Conservation (phyloP, 2,797 vertebrate genomes). For the Podarcis lilfordi region DNA sequence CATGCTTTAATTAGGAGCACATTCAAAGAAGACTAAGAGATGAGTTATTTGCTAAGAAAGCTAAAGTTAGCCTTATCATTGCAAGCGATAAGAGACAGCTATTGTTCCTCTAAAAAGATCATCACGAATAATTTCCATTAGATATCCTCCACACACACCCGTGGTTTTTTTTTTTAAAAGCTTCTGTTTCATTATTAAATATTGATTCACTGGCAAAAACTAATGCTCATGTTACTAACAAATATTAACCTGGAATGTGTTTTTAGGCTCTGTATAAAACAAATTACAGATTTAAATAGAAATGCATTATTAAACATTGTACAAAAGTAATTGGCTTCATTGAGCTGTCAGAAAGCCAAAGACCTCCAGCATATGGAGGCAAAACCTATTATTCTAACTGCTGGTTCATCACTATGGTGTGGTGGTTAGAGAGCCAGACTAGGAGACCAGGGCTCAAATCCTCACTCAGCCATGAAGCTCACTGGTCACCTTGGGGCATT, state of each 20-base stretch:
- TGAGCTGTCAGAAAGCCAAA: neutral
- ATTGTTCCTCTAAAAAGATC: slow-evolving; percentile 12
- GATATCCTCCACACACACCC: neutral
- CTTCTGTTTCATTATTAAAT: neutral
- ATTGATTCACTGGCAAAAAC: slow-evolving; percentile 13
- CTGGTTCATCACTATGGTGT: neutral
- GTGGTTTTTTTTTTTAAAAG: neutral
- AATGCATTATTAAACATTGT: neutral
- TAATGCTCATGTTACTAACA: neutral
- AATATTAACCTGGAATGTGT: neutral
- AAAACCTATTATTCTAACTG: neutral
- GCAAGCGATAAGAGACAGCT: slow-evolving; percentile 4
- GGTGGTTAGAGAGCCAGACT: neutral
- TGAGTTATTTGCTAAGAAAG: slow-evolving; percentile 15
- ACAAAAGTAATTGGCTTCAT: neutral
- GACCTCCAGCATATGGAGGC: neutral
- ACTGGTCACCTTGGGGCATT: too few species aligned
- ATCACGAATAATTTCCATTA: slow-evolving; percentile 1
- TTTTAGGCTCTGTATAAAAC: neutral
- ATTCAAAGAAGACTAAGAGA: slow-evolving; percentile 1
- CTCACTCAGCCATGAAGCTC: too few species aligned
- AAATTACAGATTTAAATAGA: neutral
- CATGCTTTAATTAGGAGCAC: slow-evolving; percentile 17
- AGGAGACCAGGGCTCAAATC: too few species aligned
- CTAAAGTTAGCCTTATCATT: slow-evolving; percentile 12